phyloP scores from a whole-genome alignment of 2,113 vertebrate genomes.

The Cephalopterus ornatus region DNA sequence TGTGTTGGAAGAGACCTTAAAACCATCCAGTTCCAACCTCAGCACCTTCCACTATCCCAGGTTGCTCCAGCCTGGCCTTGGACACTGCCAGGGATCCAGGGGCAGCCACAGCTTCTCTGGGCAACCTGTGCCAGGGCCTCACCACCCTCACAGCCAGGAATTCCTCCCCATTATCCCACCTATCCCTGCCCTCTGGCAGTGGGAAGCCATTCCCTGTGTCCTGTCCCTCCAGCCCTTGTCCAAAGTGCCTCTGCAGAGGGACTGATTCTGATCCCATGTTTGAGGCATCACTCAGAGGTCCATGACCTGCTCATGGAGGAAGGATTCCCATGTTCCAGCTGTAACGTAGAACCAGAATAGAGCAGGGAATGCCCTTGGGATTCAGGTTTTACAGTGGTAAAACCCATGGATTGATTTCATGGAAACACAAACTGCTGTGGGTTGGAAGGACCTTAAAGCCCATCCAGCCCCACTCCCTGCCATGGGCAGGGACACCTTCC shows the following conservation, averaged over 20 bases:
- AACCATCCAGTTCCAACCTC: background rate
- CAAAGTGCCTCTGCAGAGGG: background rate
- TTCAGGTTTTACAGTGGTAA: background rate
- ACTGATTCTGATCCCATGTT: background rate
- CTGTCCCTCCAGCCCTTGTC: background rate
- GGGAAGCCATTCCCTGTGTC: background rate
- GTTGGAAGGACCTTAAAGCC: background rate
- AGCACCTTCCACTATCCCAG: background rate
- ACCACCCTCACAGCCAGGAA: fast-evolving
- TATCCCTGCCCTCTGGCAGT: background rate
- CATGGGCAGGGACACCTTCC: background rate
- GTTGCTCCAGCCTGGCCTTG: background rate
- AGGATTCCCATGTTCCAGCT: background rate
- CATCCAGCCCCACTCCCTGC: background rate
- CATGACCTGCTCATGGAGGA: background rate
- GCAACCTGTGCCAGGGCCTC: background rate
- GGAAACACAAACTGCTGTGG: background rate
- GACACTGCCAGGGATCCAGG: background rate
- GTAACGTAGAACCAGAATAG: background rate
- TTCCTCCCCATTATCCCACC: fast-evolving
- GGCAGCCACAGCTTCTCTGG: background rate
- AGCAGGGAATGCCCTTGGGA: background rate
- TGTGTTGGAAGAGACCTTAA: background rate
- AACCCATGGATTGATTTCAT: background rate
- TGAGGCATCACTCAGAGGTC: background rate